Percentiles rank a stretch among this genome's conserved stretches.
Evolutionary conservation across 1,140 invertebrate species (phyloP).

Genomic region (Zaprionus lachaisei): DNA sequence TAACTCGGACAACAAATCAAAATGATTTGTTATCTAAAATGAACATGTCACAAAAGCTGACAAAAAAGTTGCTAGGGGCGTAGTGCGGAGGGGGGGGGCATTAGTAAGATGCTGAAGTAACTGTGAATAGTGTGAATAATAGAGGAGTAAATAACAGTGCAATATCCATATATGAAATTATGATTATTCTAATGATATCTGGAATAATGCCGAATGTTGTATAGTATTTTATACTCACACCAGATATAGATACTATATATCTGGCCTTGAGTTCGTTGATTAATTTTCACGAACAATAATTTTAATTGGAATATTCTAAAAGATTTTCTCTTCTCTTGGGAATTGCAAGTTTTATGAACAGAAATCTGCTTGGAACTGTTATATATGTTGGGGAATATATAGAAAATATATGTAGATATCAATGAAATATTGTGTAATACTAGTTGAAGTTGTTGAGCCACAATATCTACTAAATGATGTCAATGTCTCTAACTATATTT

Average conservation of each 20-base stretch:
- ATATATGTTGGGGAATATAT: neutral
- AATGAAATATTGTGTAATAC: neutral
- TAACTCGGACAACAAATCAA: neutral
- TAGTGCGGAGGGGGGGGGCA: neutral
- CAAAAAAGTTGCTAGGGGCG: neutral
- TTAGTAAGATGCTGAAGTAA: neutral
- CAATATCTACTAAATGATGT: no score
- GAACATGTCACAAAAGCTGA: neutral
- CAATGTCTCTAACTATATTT: neutral
- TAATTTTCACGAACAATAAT: neutral
- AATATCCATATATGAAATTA: no score
- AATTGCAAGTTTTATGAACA: neutral
- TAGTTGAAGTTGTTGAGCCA: no score
- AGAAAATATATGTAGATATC: neutral
- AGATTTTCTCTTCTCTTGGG: neutral
- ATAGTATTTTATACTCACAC: neutral
- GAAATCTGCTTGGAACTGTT: neutral
- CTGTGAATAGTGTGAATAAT: neutral
- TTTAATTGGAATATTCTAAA: neutral
- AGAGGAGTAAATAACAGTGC: no score
- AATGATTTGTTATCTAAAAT: slow-evolving; percentile 1
- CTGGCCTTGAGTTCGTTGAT: neutral
- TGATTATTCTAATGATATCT: neutral
- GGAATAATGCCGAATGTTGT: neutral
- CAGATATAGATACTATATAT: neutral